Base-by-base conservation (phyloP, 1,140 invertebrate species). In the Pissodes strobi region DNA sequence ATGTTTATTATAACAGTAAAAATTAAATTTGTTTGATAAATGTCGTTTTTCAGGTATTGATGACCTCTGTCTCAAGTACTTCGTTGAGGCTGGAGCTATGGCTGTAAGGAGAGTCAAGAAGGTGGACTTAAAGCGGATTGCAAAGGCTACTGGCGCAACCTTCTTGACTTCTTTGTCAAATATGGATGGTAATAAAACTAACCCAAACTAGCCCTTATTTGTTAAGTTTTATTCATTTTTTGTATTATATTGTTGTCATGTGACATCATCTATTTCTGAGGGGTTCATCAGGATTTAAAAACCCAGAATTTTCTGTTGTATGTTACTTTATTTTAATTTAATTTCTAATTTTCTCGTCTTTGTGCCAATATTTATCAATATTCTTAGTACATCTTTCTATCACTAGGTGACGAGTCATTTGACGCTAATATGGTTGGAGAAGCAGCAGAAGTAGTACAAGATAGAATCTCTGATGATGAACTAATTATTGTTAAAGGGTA, bases 51-150 rank as follows among this genome's bases (percentile, higher is more conserved):
- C 17, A 61, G 58, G 97, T 41, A 98, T 99, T 69, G 98, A 99
- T 81, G 98, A 99, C 82, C 82, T 99, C 1, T 99, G 97, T 78
- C 85, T 99, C 34, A 99, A 99, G 76, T 99, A 99, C 81, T 99
- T 99, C 78, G 90, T 99, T 13, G 97, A 99, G 81, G 88, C 90
- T 55, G 93, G 94, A 0, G 95, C 96, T 13, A 98, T 99, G 93
- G 97, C 93, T 55, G 96, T 99, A 0, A 83, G 98, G 18, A 82
- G 98, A 25, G 97, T 95, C 69, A 98, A 98, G 79, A 99, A 99
- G 79, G 83, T 85, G 13, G 98, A 99, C 81, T 81, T 99, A 59
- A 94, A 94, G 82, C 87, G 97, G 74, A 99, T 99, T 73, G 97
- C 98, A 1, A 99, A 99, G 81, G 97, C 97, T 5, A 99, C 97